Evolutionary conservation across 92 coral and sea anemone species (phyloP).

Genomic region (Palythoa grandis): DNA sequence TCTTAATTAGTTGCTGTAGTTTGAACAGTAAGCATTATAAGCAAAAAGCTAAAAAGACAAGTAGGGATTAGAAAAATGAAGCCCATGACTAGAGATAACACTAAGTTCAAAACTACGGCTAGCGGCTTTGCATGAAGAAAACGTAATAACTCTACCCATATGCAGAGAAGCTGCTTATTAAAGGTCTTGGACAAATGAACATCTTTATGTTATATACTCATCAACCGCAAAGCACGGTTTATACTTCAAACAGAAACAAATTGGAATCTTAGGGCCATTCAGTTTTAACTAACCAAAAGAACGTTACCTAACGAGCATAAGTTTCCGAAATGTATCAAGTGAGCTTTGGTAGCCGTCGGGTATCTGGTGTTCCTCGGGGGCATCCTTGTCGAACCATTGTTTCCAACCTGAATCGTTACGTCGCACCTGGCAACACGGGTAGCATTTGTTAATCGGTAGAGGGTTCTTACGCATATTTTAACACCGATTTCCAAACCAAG

Average conservation of each 20-base stretch:
- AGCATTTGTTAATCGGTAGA: neutral
- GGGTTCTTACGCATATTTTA: neutral
- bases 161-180: too few relatives aligned
- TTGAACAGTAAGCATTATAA: too few relatives aligned
- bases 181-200: too few relatives aligned
- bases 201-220: too few relatives aligned
- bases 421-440: slow-evolving; percentile 58
- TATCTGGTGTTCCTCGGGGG: slow-evolving; percentile 80
- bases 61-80: neutral
- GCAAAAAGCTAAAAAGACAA: too few relatives aligned
- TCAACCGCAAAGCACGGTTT: too few relatives aligned
- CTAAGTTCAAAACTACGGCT: neutral
- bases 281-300: neutral
- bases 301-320: slow-evolving; percentile 76
- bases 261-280: too few relatives aligned
- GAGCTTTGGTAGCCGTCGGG: slow-evolving; percentile 91
- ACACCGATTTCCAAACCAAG: too few relatives aligned
- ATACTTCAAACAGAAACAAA: too few relatives aligned
- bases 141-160: neutral
- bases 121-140: neutral
- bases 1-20: too few relatives aligned
- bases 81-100: neutral
- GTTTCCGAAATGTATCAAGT: slow-evolving; percentile 85
- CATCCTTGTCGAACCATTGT: slow-evolving; percentile 90
- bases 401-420: slow-evolving; percentile 90